Percentiles rank a stretch among this genome's conserved stretches.
phyloP scores from a whole-genome alignment of 2,888 invertebrate genomes.

The Dynastes maya region DNA sequence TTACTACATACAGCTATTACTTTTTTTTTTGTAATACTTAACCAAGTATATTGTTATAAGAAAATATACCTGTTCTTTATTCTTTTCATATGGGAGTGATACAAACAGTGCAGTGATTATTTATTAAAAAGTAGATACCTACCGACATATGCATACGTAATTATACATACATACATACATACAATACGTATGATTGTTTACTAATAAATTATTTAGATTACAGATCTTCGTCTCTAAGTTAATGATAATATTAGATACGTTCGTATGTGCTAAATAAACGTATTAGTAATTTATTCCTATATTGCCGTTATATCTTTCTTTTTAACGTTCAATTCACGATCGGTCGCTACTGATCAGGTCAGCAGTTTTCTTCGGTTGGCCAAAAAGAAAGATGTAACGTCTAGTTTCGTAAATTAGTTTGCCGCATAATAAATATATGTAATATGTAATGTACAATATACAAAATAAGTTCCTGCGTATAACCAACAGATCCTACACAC shows the following conservation, averaged over 20 bases:
- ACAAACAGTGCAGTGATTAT: slow-evolving; percentile 46
- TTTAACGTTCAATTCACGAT: not conserved
- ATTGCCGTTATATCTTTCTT: slow-evolving; percentile 1
- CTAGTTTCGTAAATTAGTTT: slow-evolving; percentile 5
- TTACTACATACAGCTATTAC: not conserved
- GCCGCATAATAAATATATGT: slow-evolving; percentile 1
- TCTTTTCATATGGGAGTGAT: slow-evolving; percentile 36
- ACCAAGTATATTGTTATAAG: no score
- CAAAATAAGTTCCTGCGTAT: slow-evolving; percentile 6
- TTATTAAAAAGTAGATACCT: slow-evolving; percentile 35
- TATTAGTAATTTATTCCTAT: slow-evolving; percentile 31
- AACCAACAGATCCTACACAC: not conserved
- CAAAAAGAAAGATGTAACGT: not conserved
- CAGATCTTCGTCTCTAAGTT: not conserved
- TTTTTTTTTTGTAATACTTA: not conserved
- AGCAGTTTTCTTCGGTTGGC: no score
- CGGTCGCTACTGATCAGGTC: no score
- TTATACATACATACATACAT: slow-evolving; percentile 42
- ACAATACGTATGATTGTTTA: slow-evolving; percentile 27
- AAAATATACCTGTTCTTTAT: not conserved
- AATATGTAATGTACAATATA: slow-evolving; percentile 9
- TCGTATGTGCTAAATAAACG: slow-evolving; percentile 7
- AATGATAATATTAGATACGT: not conserved
- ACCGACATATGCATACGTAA: not conserved
- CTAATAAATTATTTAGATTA: slow-evolving; percentile 17